Percentiles rank a stretch among this genome's conserved stretches.
These are phyloP conservation scores for Gymnoscopelus microlampas DNA, from an alignment of 2,797 vertebrate genomes.

Conservation along the genomic window DNA sequence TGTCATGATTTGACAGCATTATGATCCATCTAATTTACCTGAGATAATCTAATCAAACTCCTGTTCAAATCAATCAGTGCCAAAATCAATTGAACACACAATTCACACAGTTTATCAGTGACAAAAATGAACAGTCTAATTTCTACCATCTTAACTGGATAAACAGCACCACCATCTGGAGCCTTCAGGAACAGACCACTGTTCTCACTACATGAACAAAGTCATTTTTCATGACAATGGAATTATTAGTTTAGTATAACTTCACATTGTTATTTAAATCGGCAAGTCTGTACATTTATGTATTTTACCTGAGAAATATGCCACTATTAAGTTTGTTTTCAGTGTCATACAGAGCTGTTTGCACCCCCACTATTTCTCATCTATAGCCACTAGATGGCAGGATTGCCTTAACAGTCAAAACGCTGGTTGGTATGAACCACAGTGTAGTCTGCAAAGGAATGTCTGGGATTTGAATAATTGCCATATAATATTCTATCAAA, in stretches of 20 bases:
- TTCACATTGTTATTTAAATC: not conserved
- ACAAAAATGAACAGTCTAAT: not conserved
- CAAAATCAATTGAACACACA: not conserved
- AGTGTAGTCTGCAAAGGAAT: no score
- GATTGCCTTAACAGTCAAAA: conserved; percentile 5
- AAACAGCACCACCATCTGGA: conserved; percentile 14
- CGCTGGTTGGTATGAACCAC: not conserved
- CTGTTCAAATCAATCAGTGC: not conserved
- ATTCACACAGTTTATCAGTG: not conserved
- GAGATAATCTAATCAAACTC: no score
- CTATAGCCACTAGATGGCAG: conserved; percentile 46
- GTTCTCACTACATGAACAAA: not conserved
- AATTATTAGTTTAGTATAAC: not conserved
- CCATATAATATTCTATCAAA: no score
- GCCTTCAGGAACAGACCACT: not conserved
- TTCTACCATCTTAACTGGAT: not conserved
- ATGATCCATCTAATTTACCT: not conserved
- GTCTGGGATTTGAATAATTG: no score
- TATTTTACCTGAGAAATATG: no score
- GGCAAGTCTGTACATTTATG: no score
- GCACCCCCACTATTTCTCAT: conserved; percentile 1
- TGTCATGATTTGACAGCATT: not conserved
- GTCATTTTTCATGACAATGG: not conserved
- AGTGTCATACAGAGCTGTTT: no score
- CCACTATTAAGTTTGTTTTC: no score